Base-by-base conservation (phyloP, 2,113 vertebrate genomes). In the Sterrhoptilus dennistouni region DNA sequence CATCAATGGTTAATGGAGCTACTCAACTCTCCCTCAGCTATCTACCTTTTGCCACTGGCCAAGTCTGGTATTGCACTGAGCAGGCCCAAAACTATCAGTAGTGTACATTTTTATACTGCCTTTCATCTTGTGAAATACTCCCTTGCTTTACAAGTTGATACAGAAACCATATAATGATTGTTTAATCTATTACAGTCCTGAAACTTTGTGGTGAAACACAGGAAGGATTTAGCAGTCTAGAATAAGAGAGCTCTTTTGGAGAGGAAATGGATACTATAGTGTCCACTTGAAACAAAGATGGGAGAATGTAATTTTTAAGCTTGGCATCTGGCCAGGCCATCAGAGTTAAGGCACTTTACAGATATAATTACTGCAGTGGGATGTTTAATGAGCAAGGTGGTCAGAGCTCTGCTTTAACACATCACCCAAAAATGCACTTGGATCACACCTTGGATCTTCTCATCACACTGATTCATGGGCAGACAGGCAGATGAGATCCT, bases 41-140 rank as follows among this genome's bases (percentile, higher is more conserved):
- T 77, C 63, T 60, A 69, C 24, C 72, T 88, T 76, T 90, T 93
- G 79, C 83, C 90, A 92, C 20, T 66, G 92, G 83, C 54, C 88
- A 86, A 61, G 88, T 86, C 88, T 72, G 0, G 0, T 53, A 59
- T 61, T 80, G 66, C 79, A 90, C 42, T 54, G 29, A 90, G 59
- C 1, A 1, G 59, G 42, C 75, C 83, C 50, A 36, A 83, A 92
- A 94, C 42, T 92, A 69, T 61, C 85, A 65, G 35, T 52, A 82
- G 75, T 83, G 94, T 89, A 90, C 45, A 78, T 88, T 95, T 94
- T 92, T 57, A 45, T 63, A 23, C 27, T 50, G 29, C 44, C 59
- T 93, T 94, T 93, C 59, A 89, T 94, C 54, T 93, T 31, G 6
- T 93, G 68, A 90, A 86, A 77, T 88, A 69, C n/a, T 83, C 79